Evolutionary conservation across 2,888 invertebrate genomes (phyloP).

Genomic region (Saturnia pavonia): DNA sequence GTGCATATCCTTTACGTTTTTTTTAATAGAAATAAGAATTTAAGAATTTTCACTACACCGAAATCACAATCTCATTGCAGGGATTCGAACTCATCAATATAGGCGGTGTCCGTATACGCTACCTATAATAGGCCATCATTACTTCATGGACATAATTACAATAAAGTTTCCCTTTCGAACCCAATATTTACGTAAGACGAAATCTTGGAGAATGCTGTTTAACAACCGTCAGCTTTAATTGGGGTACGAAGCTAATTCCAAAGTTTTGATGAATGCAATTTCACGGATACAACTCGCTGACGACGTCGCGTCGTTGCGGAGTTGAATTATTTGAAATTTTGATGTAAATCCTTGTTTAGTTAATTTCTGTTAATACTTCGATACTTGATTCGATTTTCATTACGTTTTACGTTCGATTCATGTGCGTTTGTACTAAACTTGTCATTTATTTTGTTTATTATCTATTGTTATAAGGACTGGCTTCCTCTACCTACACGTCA

Average conservation of each 20-base stretch:
- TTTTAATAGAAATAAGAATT: too few species aligned
- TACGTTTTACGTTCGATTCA: neutral
- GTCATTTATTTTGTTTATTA: neutral
- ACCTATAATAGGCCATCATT: too few species aligned
- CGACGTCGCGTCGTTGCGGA: slow-evolving; percentile 31
- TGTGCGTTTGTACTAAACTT: neutral
- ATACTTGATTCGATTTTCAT: slow-evolving; percentile 21
- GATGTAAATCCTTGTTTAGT: slow-evolving; percentile 64
- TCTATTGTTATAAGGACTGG: too few species aligned
- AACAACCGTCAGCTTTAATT: slow-evolving; percentile 76
- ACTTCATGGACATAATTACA: slow-evolving; percentile 47
- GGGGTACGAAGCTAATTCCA: slow-evolving; percentile 72
- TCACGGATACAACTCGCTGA: slow-evolving; percentile 59
- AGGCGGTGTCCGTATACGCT: too few species aligned
- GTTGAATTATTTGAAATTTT: slow-evolving; percentile 71
- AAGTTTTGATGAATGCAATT: slow-evolving; percentile 81
- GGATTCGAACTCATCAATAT: too few species aligned
- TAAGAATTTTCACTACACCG: too few species aligned
- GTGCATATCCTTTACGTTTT: too few species aligned
- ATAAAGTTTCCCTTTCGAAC: slow-evolving; percentile 69
- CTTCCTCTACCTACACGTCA: too few species aligned
- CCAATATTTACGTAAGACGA: slow-evolving; percentile 71
- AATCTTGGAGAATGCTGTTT: slow-evolving; percentile 51
- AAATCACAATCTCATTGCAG: too few species aligned
- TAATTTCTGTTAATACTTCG: slow-evolving; percentile 60